Evolutionary conservation across 1,140 invertebrate species (phyloP).

Genomic region (Pararge aegeria): DNA sequence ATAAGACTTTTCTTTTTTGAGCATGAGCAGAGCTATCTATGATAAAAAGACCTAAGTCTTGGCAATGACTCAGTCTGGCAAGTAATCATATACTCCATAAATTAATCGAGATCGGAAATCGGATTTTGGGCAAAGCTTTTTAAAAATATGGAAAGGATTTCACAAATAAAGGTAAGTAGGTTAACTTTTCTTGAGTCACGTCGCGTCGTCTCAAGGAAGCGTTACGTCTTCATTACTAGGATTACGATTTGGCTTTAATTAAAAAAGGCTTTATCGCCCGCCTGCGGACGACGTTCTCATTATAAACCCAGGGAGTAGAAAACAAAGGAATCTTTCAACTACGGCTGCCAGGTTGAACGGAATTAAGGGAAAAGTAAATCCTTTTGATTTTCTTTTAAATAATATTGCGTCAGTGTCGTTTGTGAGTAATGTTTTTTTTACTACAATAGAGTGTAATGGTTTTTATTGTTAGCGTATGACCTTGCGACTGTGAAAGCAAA

Average conservation of each 20-base stretch:
- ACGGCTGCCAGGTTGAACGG: background rate
- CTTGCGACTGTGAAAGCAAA: too few relatives aligned
- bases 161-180: background rate
- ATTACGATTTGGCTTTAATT: slow-evolving; percentile 24
- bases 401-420: background rate
- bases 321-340: slow-evolving; percentile 23
- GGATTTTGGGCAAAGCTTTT: too few relatives aligned
- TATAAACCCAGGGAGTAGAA: slow-evolving; percentile 11
- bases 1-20: too few relatives aligned
- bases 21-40: too few relatives aligned
- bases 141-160: background rate
- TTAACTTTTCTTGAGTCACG: slow-evolving; percentile 2
- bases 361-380: background rate
- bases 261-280: slow-evolving; percentile 25
- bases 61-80: too few relatives aligned
- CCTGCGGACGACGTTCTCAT: slow-evolving; percentile 20
- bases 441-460: too few relatives aligned
- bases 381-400: background rate
- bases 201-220: slow-evolving; percentile 1
- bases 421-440: background rate
- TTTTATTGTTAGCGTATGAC: too few relatives aligned
- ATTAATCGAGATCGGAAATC: too few relatives aligned
- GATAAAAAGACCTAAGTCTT: too few relatives aligned
- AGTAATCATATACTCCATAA: too few relatives aligned
- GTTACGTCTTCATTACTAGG: background rate